phyloP scores from a whole-genome alignment of 2,888 invertebrate genomes.

The Alviniconcha strummeri region DNA sequence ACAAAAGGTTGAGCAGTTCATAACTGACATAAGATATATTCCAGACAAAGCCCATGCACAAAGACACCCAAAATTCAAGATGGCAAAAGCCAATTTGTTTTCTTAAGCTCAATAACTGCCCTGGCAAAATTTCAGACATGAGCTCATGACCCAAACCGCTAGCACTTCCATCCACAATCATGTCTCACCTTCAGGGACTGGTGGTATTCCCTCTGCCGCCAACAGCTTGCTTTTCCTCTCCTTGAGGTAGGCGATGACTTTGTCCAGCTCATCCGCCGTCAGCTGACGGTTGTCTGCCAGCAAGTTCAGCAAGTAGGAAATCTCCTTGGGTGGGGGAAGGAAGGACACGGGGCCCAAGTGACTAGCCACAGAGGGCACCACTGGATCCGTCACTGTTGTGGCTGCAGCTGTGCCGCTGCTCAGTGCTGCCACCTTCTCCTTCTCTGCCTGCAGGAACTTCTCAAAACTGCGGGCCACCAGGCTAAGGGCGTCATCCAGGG shows the following conservation, averaged over 20 bases:
- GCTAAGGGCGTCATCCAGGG: slow-evolving; percentile 90
- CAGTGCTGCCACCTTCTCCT: slow-evolving; percentile 52
- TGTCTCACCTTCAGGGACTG: too few species aligned
- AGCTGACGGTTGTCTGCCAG: slow-evolving; percentile 85
- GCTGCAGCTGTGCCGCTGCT: slow-evolving; percentile 31
- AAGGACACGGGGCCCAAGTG: too few species aligned
- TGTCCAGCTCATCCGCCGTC: slow-evolving; percentile 67
- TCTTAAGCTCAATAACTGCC: too few species aligned
- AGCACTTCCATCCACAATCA: too few species aligned
- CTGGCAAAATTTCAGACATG: too few species aligned
- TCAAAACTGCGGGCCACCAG: slow-evolving; percentile 79
- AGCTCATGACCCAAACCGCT: too few species aligned
- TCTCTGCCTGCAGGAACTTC: slow-evolving; percentile 66
- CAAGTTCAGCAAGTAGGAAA: slow-evolving; percentile 81
- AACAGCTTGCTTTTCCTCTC: slow-evolving; percentile 79
- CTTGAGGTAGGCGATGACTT: slow-evolving; percentile 78
- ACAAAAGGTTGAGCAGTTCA: too few species aligned
- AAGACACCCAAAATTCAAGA: too few species aligned
- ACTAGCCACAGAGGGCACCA: background rate
- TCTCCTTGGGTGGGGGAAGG: slow-evolving; percentile 61
- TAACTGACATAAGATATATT: too few species aligned
- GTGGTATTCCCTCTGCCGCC: slow-evolving; percentile 45
- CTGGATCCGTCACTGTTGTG: slow-evolving; percentile 58
- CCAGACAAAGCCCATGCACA: too few species aligned
- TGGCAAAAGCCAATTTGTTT: too few species aligned